Percentiles rank a stretch among this genome's conserved stretches.
phyloP scores from a whole-genome alignment of 92 coral and sea anemone genomes.

The Bergia sp. region DNA sequence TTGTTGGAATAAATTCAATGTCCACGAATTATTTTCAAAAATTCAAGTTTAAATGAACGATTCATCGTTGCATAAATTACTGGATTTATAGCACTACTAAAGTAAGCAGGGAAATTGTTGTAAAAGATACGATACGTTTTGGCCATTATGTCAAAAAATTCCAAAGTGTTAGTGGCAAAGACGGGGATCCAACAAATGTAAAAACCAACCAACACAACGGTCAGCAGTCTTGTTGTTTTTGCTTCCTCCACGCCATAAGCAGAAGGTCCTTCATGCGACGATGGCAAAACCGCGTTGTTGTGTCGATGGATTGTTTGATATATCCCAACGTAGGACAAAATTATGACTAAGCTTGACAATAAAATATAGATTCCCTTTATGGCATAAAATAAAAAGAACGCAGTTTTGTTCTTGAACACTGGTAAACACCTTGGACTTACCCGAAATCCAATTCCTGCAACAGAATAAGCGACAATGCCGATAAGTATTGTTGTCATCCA shows the following conservation, averaged over 20 bases:
- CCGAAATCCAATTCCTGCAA: not conserved
- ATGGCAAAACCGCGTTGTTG: not conserved
- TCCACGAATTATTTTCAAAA: not conserved
- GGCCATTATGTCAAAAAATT: not conserved
- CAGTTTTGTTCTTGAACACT: not conserved
- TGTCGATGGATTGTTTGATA: not conserved
- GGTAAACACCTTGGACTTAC: not conserved
- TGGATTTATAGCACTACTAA: slow-evolving; percentile 1
- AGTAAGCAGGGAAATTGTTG: not conserved
- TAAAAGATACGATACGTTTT: not conserved
- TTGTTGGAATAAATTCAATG: not conserved
- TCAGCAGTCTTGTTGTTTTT: not conserved
- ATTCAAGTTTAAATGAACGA: not conserved
- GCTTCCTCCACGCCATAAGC: not conserved
- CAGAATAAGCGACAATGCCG: not conserved
- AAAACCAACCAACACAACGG: not conserved
- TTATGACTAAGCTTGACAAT: not conserved
- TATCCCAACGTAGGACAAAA: not conserved
- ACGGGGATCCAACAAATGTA: not conserved
- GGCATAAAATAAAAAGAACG: not conserved
- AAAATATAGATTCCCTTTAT: not conserved
- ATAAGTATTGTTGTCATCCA: not conserved
- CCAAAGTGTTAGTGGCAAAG: not conserved
- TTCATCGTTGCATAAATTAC: not conserved
- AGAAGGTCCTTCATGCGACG: not conserved